These are phyloP conservation scores for Eilema sororculum DNA, from an alignment of 2,888 invertebrate genomes.

Conservation along the genomic window DNA sequence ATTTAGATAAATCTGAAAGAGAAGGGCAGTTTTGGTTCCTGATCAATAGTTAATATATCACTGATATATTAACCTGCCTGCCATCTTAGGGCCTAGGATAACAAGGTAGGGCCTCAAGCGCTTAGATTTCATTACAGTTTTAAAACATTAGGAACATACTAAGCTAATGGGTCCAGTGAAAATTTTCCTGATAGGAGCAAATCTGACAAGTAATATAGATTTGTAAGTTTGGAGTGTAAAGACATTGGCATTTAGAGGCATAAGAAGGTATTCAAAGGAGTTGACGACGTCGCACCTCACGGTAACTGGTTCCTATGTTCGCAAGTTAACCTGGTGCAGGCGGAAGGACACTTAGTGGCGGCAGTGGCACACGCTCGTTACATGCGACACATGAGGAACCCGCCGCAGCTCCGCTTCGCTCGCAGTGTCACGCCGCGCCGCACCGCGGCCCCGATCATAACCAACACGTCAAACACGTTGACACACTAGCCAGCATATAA, in stretches of 20 bases:
- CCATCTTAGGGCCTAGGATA: neutral
- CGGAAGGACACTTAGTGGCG: neutral
- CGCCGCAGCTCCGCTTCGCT: conserved; percentile 32
- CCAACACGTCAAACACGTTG: conserved; percentile 73
- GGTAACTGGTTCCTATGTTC: neutral
- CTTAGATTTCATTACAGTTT: neutral
- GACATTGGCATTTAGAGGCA: neutral
- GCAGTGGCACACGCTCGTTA: conserved; percentile 16
- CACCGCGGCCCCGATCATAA: conserved; percentile 55
- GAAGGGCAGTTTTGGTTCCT: too few species aligned
- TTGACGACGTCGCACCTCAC: neutral
- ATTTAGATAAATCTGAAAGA: neutral
- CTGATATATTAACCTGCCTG: too few species aligned
- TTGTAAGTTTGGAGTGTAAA: neutral
- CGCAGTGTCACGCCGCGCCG: conserved; percentile 46
- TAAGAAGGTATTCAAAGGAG: neutral
- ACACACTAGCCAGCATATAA: conserved; percentile 54
- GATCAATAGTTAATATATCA: too few species aligned
- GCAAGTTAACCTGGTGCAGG: neutral
- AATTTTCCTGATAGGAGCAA: neutral
- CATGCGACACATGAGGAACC: conserved; percentile 30
- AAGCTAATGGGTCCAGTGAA: neutral
- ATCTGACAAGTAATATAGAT: neutral
- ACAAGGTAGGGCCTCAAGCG: neutral
- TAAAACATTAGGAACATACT: neutral